Evolutionary conservation across 2,797 vertebrate species (phyloP), one percentile per base, ranked within the genome.

Genomic region (Picus viridis): DNA sequence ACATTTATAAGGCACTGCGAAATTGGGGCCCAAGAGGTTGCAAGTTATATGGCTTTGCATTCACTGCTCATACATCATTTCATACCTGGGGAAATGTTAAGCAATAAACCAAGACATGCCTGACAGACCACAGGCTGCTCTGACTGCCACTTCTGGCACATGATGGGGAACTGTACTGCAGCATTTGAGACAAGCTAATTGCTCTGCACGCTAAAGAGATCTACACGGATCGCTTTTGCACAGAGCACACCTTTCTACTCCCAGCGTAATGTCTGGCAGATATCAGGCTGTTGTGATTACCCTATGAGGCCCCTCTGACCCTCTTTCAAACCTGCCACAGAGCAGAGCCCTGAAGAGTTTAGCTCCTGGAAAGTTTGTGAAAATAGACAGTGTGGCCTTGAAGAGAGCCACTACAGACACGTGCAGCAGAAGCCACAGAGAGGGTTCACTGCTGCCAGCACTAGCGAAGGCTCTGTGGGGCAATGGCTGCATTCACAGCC

Each of bases 161-260:
- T 0, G 1, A 9, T 0, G 0, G 12, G 23, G 53, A 61, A 65
- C 32, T 0, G 2, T 5, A 8, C 14, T 75, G 8, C 34, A 24
- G 43, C 54, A 20, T 36, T 79, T 32, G 17, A 12, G 80, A 7
- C 17, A 12, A 4, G 4, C 10, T 39, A 71, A 51, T 0, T 5
- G 43, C 12, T 6, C 30, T 0, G 7, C 4, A 4, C 16, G 10
- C 12, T 49, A 53, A 75, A 23, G 0, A 16, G 43, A 72, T 10
- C 23, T 5, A 23, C 63, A 39, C 1, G 24, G 57, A 45, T 36
- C 2, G 1, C 29, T 47, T 20, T 4, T 30, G 62, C 70, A n/a
- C 4, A 1, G 27, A 45, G 24, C 7, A n/a, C 27, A 5, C 14
- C n/a, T 9, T 23, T n/a, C 57, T 10, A 9, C 53, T 49, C 1